These are phyloP conservation scores for Cinclus cinclus DNA, from an alignment of 2,113 vertebrate species.

Conservation along the genomic window DNA sequence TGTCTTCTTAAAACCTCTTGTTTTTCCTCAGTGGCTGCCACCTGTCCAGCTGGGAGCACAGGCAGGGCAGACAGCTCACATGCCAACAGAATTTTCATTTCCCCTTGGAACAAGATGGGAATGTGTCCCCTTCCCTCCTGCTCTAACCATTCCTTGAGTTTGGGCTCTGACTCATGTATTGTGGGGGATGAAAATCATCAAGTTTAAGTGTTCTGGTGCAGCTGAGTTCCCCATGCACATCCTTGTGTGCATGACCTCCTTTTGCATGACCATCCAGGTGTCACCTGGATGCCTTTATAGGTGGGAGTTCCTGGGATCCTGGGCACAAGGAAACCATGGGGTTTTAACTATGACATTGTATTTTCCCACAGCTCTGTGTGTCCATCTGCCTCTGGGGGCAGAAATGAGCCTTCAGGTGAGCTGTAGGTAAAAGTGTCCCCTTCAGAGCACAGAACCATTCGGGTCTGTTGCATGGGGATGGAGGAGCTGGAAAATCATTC, in stretches of 20 bases:
- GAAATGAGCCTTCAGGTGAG: neutral
- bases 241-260: neutral
- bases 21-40: neutral
- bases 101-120: neutral
- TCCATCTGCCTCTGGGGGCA: neutral
- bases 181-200: neutral
- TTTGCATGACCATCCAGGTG: neutral
- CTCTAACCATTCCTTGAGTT: neutral
- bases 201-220: neutral
- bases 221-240: neutral
- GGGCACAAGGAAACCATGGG: fast-evolving
- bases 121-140: neutral
- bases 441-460: neutral
- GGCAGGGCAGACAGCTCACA: neutral
- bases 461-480: neutral
- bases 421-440: neutral
- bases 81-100: neutral
- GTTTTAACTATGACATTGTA: neutral
- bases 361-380: neutral
- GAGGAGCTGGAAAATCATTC: neutral
- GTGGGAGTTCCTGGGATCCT: neutral
- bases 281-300: neutral
- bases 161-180: neutral
- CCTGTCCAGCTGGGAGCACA: neutral
- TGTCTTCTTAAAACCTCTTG: fast-evolving